Evolutionary conservation across 2,113 vertebrate genomes (phyloP), one percentile per base, ranked within the genome.

Genomic region (Leucopsar rothschildi): DNA sequence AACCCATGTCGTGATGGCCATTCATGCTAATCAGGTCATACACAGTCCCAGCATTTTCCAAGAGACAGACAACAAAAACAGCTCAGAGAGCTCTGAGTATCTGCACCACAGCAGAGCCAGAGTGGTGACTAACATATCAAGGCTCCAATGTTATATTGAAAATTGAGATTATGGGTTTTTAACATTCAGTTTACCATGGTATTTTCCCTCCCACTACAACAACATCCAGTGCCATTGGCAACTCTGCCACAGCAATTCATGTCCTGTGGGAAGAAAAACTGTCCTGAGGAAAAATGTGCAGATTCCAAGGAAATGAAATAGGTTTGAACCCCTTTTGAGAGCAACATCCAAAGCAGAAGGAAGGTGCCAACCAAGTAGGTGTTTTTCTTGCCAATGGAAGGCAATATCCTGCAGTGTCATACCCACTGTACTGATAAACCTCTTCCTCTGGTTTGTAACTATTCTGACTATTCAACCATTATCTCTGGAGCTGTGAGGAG

Each of bases 201-300:
- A 17, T 95, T 96, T 92, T 78, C 82, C 44, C 57, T 96, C 73
- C 95, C 96, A 72, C 93, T 91, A 97, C 92, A 93, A 92, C 99
- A 99, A 96, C 99, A 99, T 78, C 97, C 98, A 13, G 96, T 97
- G 20, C 89, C 96, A 76, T 92, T 93, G 39, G 82, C 97, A 31
- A 78, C 90, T 47, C 97, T 97, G 12, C 98, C 98, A 76, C 99
- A 99, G 94, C 98, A 99, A 5, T 97, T 97, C 5, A 72, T 37
- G 35, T 97, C 96, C 98, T 98, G 73, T 39, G 63, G n/a, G 63
- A 66, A 96, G 7, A 93, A 81, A 81, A 87, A 53, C 35, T 35
- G 23, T 37, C 71, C 31, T 92, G 69, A 92, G 65, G 87, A 65
- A 85, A 68, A 56, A 60, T 2, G 7, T 50, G 33, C 39, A 81